Base-by-base conservation (phyloP, 2,797 vertebrate species). In the Hoplostethus atlanticus region DNA sequence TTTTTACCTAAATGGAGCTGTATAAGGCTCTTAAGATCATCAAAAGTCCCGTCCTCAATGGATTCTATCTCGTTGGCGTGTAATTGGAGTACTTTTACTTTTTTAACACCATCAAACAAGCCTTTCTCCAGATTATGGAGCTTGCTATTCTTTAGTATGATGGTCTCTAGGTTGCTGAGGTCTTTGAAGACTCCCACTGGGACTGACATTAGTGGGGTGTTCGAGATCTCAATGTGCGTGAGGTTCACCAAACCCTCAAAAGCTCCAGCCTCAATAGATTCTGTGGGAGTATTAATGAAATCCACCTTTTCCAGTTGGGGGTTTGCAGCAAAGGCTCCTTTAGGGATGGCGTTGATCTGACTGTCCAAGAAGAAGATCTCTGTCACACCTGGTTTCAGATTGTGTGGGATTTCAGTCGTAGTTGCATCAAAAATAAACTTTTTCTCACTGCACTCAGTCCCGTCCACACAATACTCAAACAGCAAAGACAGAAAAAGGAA, bases 31-130 rank as follows among this genome's bases (percentile, higher is more conserved):
- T 89, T 44, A 0, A 96, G 91, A 30, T 86, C 83, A 47, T 96
- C 92, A 84, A 97, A 96, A 16, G 89, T 58, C 1, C 91, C 93
- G 2, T 94, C 91, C 66, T 96, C 94, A 69, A 97, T 92, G 1
- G 72, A 85, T 30, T 55, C 17, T 3, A 97, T 95, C 3, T 88
- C 13, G 63, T 96, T 96, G 3, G 34, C 52, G n/a, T 95, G 77
- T 71, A 96, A 71, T 0, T 71, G 74, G 6, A 96, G 82, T 0
- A 91, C 68, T 60, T 0, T 52, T 63, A 95, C 16, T 1, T 91
- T 89, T 21, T 16, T 50, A 28, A 95, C 88, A 28, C 83, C 85
- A 3, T 96, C 88, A 80, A 96, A 96, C 34, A 95, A 77, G 15
- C 94, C 93, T 50, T 87, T 93, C 21, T 95, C 90, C 1, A 96